A percentile compares a stretch with the other conserved stretches of the same genome.
These are phyloP conservation scores for Athalia rosae DNA, from an alignment of 2,888 invertebrate species.

Conservation along the genomic window DNA sequence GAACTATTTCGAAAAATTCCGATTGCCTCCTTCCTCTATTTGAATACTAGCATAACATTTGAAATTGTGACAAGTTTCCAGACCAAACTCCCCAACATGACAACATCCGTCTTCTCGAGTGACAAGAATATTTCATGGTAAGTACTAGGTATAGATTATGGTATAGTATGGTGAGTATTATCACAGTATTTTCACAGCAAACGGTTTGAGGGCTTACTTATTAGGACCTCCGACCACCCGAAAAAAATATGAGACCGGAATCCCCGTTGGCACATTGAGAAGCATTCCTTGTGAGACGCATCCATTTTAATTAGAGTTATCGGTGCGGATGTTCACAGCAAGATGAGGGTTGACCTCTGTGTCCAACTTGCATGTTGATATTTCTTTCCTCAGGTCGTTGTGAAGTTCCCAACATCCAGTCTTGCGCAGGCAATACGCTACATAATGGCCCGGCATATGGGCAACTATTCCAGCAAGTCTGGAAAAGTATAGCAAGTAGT, in stretches of 20 bases:
- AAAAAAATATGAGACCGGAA: too few species aligned
- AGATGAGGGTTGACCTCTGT: slow-evolving; percentile 8
- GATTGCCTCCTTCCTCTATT: too few species aligned
- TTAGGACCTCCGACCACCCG: too few species aligned
- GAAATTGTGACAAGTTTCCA: slow-evolving; percentile 30
- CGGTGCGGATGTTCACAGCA: not conserved
- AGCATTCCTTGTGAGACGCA: too few species aligned
- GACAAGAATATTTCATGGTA: not conserved
- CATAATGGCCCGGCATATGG: slow-evolving; percentile 7
- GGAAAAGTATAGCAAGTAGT: not conserved
- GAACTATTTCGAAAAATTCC: too few species aligned
- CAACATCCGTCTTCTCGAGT: not conserved
- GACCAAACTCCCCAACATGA: slow-evolving; percentile 9
- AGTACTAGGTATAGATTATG: slow-evolving; percentile 4
- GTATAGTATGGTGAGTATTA: not conserved
- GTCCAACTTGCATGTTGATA: not conserved
- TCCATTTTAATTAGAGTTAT: not conserved
- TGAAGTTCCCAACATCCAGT: slow-evolving; percentile 1
- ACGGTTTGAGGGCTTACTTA: not conserved
- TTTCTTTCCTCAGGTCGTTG: slow-evolving; percentile 4
- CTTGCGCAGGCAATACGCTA: slow-evolving; percentile 2
- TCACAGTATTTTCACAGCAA: too few species aligned
- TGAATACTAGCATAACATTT: too few species aligned
- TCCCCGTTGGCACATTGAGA: too few species aligned
- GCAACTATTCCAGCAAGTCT: slow-evolving; percentile 18